Base-by-base conservation (phyloP, 2,797 vertebrate genomes). In the Myotis myotis region DNA sequence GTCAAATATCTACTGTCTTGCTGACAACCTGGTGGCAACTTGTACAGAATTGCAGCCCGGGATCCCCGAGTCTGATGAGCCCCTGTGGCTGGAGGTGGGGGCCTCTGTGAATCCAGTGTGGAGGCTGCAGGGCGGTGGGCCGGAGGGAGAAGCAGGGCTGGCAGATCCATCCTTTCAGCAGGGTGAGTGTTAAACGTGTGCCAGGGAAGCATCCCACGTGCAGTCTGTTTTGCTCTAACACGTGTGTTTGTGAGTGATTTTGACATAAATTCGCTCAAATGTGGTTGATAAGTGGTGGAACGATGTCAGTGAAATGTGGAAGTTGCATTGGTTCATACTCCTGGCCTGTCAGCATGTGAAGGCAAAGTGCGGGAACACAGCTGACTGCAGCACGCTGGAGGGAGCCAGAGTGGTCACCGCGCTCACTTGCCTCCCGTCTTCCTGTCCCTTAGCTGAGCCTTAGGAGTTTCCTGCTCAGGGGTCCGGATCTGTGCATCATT, bases 221-320 rank as follows among this genome's bases (percentile, higher is more conserved):
- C 89, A 70, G 80, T 79, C 91, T 93, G 87, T 75, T 92, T 95
- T 93, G 68, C 89, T 79, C 1, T 44, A 62, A 82, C 47, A 10
- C 41, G 57, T 22, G 8, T 88, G 83, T 93, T 88, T 95, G 76
- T 85, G 51, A 94, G 81, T 87, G 78, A 96, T 81, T 95, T 93
- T 74, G 91, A 94, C 80, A 82, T 83, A 93, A 96, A 92, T 91
- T 53, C 91, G 44, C 72, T 92, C 89, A 75, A 49, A 89, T 86
- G 38, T 60, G 68, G 51, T 87, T 89, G 84, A 64, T 78, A 47
- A 68, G 2, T 91, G 80, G 19, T 71, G 44, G 62, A 55, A 83
- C 0, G 0, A 51, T 2, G 60, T 78, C 75, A 68, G 20, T 13
- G 47, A 30, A n/a, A 60, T 11, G 74, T 55, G 76, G 53, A 89